phyloP scores from a whole-genome alignment of 2,888 invertebrate genomes.

The Baccha elongata region DNA sequence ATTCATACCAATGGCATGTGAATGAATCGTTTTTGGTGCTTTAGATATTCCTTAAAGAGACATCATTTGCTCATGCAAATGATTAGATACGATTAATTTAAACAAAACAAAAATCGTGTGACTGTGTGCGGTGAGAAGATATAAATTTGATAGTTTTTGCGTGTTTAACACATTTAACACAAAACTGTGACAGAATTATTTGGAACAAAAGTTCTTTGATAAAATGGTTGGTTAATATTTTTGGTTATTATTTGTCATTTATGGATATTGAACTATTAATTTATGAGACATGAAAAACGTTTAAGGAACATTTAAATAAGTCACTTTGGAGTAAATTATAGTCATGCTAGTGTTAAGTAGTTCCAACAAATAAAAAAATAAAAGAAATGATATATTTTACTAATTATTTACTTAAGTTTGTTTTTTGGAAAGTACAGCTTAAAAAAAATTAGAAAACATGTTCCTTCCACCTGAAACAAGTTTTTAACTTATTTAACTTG shows the following conservation, averaged over 20 bases:
- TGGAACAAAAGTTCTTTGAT: conserved; percentile 12
- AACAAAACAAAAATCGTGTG: conserved; percentile 7
- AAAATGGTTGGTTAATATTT: conserved; percentile 23
- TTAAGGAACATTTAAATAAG: not conserved
- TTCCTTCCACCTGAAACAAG: too few species aligned
- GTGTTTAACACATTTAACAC: conserved; percentile 24
- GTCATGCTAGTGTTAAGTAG: too few species aligned
- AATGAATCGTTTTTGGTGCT: conserved; percentile 13
- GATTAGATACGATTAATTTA: conserved; percentile 58
- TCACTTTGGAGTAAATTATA: too few species aligned
- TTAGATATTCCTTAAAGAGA: conserved; percentile 26
- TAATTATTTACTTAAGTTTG: too few species aligned
- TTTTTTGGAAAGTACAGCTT: too few species aligned
- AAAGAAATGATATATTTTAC: too few species aligned
- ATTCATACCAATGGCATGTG: conserved; percentile 12
- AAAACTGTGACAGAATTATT: conserved; percentile 15
- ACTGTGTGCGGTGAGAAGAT: not conserved
- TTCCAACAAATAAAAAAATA: too few species aligned
- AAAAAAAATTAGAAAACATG: too few species aligned
- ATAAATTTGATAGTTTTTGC: conserved; percentile 18
- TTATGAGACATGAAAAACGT: not conserved
- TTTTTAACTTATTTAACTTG: too few species aligned
- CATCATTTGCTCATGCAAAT: conserved; percentile 54
- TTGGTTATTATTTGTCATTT: conserved; percentile 21
- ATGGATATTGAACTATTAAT: too few species aligned